phyloP scores from a whole-genome alignment of 2,888 invertebrate species.

The Ornithoptera alexandrae region DNA sequence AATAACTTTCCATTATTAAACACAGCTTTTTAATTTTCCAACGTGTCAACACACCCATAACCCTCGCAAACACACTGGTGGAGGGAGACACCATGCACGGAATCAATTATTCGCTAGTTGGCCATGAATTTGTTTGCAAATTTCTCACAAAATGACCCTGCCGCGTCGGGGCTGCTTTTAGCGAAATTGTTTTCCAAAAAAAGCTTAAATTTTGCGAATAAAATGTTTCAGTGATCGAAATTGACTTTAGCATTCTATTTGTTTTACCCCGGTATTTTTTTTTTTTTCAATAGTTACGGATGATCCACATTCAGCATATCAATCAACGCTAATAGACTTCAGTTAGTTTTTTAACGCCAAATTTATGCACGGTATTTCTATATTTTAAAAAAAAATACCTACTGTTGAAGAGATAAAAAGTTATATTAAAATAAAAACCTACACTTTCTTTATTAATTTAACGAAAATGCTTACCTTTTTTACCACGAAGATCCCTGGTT shows the following conservation, averaged over 20 bases:
- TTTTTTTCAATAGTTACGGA: background rate
- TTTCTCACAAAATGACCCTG: slow-evolving; percentile 21
- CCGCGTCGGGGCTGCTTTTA: slow-evolving; percentile 24
- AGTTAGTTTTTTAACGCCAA: background rate
- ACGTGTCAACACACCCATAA: slow-evolving; percentile 1
- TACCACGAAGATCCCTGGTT: too few relatives aligned
- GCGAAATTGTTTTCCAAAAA: slow-evolving; percentile 20
- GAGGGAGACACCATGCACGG: slow-evolving; percentile 12
- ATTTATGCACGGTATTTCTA: too few relatives aligned
- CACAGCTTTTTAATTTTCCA: slow-evolving; percentile 9
- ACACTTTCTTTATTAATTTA: too few relatives aligned
- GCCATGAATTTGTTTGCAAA: slow-evolving; percentile 27
- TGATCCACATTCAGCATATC: slow-evolving; percentile 7
- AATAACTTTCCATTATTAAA: background rate
- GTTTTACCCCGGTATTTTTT: slow-evolving; percentile 16
- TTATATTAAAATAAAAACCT: too few relatives aligned
- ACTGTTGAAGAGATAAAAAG: too few relatives aligned
- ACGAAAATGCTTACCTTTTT: too few relatives aligned
- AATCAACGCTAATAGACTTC: slow-evolving; percentile 8
- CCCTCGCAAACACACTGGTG: slow-evolving; percentile 22
- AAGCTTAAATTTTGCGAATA: slow-evolving; percentile 26
- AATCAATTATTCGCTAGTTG: slow-evolving; percentile 28
- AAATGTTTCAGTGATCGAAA: slow-evolving; percentile 26
- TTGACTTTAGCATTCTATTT: slow-evolving; percentile 21
- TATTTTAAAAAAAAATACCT: too few relatives aligned